A percentile compares a stretch with the other conserved stretches of the same genome.
These are phyloP conservation scores for Oxyruncus cristatus DNA, from an alignment of 2,113 vertebrate genomes.

Conservation along the genomic window DNA sequence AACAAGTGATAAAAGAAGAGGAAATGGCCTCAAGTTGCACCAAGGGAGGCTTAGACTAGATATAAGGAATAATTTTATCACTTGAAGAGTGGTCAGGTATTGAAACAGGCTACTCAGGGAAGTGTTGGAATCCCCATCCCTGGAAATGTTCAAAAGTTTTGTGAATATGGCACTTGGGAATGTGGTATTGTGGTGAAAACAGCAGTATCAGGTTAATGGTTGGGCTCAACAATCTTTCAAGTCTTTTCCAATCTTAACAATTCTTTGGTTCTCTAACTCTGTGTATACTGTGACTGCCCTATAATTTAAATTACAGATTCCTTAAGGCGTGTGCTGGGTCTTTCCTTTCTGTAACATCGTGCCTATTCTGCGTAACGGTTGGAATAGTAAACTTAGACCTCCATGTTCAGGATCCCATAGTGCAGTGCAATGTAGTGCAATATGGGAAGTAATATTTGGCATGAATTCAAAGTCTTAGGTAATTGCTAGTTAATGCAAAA, in stretches of 20 bases:
- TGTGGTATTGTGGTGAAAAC: background rate
- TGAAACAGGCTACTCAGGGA: background rate
- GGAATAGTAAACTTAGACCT: background rate
- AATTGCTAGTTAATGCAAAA: background rate
- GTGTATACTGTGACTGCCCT: fast-evolving
- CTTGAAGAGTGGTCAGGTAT: background rate
- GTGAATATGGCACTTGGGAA: background rate
- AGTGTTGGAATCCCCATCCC: background rate
- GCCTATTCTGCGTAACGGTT: background rate
- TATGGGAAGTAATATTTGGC: background rate
- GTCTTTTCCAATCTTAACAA: background rate
- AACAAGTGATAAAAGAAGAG: background rate
- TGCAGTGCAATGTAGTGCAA: background rate
- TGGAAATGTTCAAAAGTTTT: background rate
- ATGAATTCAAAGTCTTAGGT: background rate
- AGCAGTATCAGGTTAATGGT: background rate
- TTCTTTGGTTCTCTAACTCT: background rate
- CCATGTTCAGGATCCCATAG: background rate
- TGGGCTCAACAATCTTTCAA: background rate
- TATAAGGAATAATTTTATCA: background rate
- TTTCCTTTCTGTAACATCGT: background rate
- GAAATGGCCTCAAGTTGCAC: background rate
- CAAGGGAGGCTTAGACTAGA: too few relatives aligned
- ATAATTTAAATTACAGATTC: background rate
- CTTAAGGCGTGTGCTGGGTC: fast-evolving